phyloP scores from a whole-genome alignment of 1,140 invertebrate species.

The Drosophila watanabei region DNA sequence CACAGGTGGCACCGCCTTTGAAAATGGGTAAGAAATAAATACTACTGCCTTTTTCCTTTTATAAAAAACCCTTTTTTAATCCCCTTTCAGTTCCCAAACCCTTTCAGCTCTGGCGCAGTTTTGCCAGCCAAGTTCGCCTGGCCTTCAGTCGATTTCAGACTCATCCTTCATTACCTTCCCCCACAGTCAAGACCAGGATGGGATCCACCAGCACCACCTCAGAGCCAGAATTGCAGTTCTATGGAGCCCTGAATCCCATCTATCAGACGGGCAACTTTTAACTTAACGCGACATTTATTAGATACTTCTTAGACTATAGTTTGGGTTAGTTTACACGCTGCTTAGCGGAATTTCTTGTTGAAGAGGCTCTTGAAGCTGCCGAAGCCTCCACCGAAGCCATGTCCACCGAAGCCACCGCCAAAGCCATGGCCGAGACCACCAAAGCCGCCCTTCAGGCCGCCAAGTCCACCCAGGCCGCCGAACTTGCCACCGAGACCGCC shows the following conservation, averaged over 20 bases:
- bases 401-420: slow-evolving; percentile 60
- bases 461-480: slow-evolving; percentile 47
- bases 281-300: slow-evolving; percentile 44
- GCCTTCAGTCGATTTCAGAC: slow-evolving; percentile 19
- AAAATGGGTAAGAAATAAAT: slow-evolving; percentile 21
- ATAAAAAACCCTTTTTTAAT: too few species aligned
- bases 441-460: slow-evolving; percentile 58
- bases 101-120: slow-evolving; percentile 45
- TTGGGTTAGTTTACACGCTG: slow-evolving; percentile 12
- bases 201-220: slow-evolving; percentile 22
- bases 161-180: slow-evolving; percentile 2
- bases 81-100: slow-evolving; percentile 3
- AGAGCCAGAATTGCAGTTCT: slow-evolving; percentile 47
- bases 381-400: slow-evolving; percentile 60
- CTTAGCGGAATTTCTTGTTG: slow-evolving; percentile 58
- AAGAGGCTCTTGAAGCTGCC: slow-evolving; percentile 67
- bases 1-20: slow-evolving; percentile 48
- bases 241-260: slow-evolving; percentile 68
- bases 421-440: slow-evolving; percentile 59
- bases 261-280: slow-evolving; percentile 59
- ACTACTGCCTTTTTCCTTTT: too few species aligned
- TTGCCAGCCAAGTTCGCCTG: slow-evolving; percentile 43
- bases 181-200: slow-evolving; percentile 20
- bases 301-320: slow-evolving; percentile 31
- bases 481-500: slow-evolving; percentile 66